These are phyloP conservation scores for Stichopus horrens DNA, from an alignment of 53 echinoderm and acorn worm genomes.

Conservation along the genomic window DNA sequence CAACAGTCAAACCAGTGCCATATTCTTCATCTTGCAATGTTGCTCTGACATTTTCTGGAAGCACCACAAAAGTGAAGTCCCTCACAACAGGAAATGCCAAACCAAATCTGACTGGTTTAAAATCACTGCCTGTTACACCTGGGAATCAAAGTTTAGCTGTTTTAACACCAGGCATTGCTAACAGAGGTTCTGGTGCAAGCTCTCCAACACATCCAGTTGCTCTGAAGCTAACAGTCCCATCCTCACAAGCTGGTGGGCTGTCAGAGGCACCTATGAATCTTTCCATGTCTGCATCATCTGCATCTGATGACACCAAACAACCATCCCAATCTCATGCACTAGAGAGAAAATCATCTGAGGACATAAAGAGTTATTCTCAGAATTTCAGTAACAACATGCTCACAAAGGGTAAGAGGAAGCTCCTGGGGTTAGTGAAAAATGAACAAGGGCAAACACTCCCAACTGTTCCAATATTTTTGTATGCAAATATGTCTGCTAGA, in stretches of 20 bases:
- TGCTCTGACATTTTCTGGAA: conserved; percentile 18
- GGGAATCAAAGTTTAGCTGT: not conserved
- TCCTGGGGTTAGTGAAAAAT: conserved; percentile 32
- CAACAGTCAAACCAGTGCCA: not conserved
- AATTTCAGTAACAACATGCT: conserved; percentile 31
- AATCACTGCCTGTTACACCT: not conserved
- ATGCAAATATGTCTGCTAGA: conserved; percentile 69
- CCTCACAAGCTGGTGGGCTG: not conserved
- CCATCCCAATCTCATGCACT: not conserved
- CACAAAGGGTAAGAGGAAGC: conserved; percentile 13
- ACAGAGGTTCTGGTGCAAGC: not conserved
- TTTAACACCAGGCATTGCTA: not conserved
- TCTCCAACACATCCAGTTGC: not conserved
- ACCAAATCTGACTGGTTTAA: not conserved
- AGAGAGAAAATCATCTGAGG: not conserved
- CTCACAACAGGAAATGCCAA: not conserved
- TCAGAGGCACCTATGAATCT: not conserved
- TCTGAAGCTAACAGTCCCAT: not conserved
- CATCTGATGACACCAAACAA: not conserved
- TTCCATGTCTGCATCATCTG: not conserved
- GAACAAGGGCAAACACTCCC: conserved; percentile 42
- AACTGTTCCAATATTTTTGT: conserved; percentile 56
- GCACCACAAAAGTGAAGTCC: not conserved
- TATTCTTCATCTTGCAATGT: conserved; percentile 25
- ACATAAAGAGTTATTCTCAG: conserved; percentile 2